Evolutionary conservation across 1,140 invertebrate species (phyloP).

Genomic region (Papilio aristodemus): DNA sequence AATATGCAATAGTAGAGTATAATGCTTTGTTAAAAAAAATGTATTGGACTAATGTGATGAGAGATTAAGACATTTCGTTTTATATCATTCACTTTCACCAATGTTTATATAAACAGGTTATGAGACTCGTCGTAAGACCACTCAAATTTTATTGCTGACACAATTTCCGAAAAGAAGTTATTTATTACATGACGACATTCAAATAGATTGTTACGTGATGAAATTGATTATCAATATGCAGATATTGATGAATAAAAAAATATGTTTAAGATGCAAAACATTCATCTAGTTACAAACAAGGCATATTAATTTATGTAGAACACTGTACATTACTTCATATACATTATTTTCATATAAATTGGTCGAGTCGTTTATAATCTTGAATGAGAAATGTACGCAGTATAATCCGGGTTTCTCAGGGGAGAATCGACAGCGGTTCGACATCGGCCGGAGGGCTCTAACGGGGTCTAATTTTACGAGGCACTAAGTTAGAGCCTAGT

Average conservation of each 20-base stretch:
- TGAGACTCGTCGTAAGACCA: no score
- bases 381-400: slow-evolving; percentile 57
- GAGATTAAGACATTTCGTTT: not conserved
- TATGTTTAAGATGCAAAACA: not conserved
- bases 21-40: no score
- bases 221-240: no score
- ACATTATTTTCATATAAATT: slow-evolving; percentile 41
- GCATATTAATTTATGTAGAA: not conserved
- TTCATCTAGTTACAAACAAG: not conserved
- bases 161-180: no score
- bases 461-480: slow-evolving; percentile 76
- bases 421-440: slow-evolving; percentile 44
- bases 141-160: no score
- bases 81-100: not conserved
- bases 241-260: no score
- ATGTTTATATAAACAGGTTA: no score
- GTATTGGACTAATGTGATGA: no score
- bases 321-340: slow-evolving; percentile 16
- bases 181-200: no score
- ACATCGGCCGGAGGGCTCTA: slow-evolving; percentile 59
- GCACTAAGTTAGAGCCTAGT: slow-evolving; percentile 74
- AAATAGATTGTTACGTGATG: no score
- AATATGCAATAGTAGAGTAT: no score
- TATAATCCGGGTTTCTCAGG: slow-evolving; percentile 54
- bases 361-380: slow-evolving; percentile 52